Conservation (phyloP, 1,140 invertebrate genomes). For the Heliconius congener region DNA sequence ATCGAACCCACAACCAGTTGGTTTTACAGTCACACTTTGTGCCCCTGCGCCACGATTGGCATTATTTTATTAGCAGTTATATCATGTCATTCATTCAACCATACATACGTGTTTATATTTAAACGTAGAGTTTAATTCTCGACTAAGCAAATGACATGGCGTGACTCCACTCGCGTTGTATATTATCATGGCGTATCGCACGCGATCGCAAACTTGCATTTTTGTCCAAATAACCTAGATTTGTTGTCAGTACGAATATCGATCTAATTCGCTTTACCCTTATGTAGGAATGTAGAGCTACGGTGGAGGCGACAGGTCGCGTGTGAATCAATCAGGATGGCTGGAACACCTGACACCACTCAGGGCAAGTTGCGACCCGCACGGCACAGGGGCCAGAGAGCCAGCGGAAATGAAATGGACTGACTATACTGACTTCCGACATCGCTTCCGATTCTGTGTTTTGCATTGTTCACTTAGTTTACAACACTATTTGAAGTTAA, state of each 20-base stretch:
- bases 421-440: neutral
- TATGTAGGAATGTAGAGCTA: neutral
- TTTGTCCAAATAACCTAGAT: slow-evolving; percentile 14
- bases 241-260: neutral
- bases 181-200: neutral
- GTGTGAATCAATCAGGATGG: slow-evolving; percentile 30
- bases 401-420: neutral
- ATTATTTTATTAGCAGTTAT: too few species aligned
- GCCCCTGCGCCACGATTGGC: too few species aligned
- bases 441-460: neutral
- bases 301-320: slow-evolving; percentile 17
- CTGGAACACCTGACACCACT: slow-evolving; percentile 19
- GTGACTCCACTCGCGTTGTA: neutral
- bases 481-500: neutral
- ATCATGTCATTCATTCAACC: too few species aligned
- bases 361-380: neutral
- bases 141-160: neutral
- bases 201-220: slow-evolving; percentile 4
- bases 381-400: neutral
- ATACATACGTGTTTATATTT: too few species aligned
- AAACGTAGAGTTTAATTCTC: too few species aligned
- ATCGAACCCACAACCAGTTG: too few species aligned
- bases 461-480: neutral
- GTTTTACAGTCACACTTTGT: too few species aligned
- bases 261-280: slow-evolving; percentile 5